Base-by-base conservation (phyloP, 1,140 invertebrate genomes). In the Drosophila orena region DNA sequence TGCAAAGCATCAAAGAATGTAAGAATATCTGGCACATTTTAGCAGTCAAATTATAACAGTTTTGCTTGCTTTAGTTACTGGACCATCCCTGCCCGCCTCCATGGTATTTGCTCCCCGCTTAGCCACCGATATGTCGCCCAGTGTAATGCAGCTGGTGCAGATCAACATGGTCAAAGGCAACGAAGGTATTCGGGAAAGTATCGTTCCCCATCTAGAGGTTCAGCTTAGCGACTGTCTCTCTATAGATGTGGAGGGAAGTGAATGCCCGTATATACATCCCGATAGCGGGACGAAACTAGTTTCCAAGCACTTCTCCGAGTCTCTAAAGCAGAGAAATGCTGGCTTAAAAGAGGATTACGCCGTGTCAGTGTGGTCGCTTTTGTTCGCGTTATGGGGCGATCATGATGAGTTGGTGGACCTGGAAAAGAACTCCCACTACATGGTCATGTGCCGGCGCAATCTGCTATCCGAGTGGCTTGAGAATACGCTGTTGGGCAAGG, bases 301-400 rank as follows among this genome's bases (percentile, higher is more conserved):
- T 47, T 93, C 94, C 20, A 92, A 93, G 2, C 94, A 95, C 71
- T 93, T 93, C 22, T 80, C 78, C 20, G 79, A 93, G 54, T 93
- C 94, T 3, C 77, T 93, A 8, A 92, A 93, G 57, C 69, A 93
- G 10, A 78, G 72, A 1, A 70, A 77, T 7, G 64, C 69, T 17
- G 92, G 93, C 44, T 71, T 71, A 3, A 85, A 91, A 3, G 81
- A 92, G 3, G 66, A 70, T 2, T 94, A 94, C 86, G 92, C 89
- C 2, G 93, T 81, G 54, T 94, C 94, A 34, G 95, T 98, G n/a
- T 98, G 96, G 95, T 94, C 95, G 40, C 93, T 98, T 1, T 96
- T 96, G 80, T 94, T 96, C 2, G 96, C 97, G 1, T 94, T 98
- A 2, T 98, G 97, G 97, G 97, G 97, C 3, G 94, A 94, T 37